Percentiles rank a stretch among this genome's conserved stretches.
Conservation (phyloP, 2,888 invertebrate species). For the Meiosimyza decipiens region DNA sequence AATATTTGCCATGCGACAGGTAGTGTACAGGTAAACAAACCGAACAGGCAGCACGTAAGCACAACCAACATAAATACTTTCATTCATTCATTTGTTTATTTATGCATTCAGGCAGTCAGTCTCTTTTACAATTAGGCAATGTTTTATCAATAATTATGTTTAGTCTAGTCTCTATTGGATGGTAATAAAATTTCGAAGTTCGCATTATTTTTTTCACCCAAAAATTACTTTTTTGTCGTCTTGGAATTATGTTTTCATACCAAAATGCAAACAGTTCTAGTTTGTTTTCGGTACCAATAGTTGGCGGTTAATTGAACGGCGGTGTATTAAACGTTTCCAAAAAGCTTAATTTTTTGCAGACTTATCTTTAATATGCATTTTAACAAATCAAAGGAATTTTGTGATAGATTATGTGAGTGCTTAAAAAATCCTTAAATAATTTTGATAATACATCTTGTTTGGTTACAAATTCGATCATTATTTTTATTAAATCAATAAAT, state of each 20-base stretch:
- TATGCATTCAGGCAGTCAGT: neutral
- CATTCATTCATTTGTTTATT: conserved; percentile 29
- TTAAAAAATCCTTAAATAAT: neutral
- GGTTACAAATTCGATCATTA: too few relatives aligned
- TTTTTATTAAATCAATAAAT: too few relatives aligned
- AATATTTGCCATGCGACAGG: conserved; percentile 21
- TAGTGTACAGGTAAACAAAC: conserved; percentile 26
- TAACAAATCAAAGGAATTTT: conserved; percentile 42
- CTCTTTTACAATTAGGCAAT: conserved; percentile 51
- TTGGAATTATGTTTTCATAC: conserved; percentile 15
- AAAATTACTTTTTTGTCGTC: neutral
- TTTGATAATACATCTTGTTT: neutral
- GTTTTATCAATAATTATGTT: conserved; percentile 64
- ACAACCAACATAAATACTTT: conserved; percentile 30
- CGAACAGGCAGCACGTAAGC: neutral
- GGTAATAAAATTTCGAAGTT: conserved; percentile 5
- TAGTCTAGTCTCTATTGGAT: conserved; percentile 40
- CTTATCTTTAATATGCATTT: conserved; percentile 34
- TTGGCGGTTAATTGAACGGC: conserved; percentile 5
- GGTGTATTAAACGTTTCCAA: too few relatives aligned
- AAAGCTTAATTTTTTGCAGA: neutral
- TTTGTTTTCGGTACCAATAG: conserved; percentile 20
- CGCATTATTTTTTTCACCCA: neutral
- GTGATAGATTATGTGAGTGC: conserved; percentile 47
- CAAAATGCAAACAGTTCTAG: conserved; percentile 27